Evolutionary conservation across 64 coral and sea anemone species (phyloP), one percentile per base, ranked within the genome.

Genomic region (Dendronephthya gigantea): DNA sequence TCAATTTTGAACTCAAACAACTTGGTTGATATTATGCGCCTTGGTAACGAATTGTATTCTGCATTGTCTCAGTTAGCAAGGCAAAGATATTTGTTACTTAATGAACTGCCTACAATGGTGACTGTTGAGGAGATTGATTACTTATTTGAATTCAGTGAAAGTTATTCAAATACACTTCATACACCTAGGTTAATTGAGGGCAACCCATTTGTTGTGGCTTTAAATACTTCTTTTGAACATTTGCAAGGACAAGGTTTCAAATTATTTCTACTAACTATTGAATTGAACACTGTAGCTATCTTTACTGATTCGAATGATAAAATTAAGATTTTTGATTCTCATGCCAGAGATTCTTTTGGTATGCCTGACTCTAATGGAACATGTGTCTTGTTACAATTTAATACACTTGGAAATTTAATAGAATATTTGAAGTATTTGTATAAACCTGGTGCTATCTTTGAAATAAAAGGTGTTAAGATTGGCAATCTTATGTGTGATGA

Each of bases 301-400:
- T 93, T 62, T 74, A 35, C n/a, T 83, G 48, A 4, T 47, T 12
- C 9, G 6, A 70, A 90, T 93, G 87, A 27, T 9, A 52, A 32
- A 85, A 41, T 69, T 72, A 90, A n/a, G n/a, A n/a, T n/a, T n/a
- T n/a, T n/a, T n/a, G n/a, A n/a, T 45, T 45, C 41, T 45, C 41
- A 45, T 90, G 89, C 89, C 31, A 12, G 51, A 82, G 48, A 91
- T 83, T 87, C 81, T 68, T 68, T 87, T 69, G 90, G 90, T 68
- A 48, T 91, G 38, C 25, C 34, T 45, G 43, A 83, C 72, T 74
- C 84, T 45, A 4, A 11, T 45, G 41, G 41, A 45, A 45, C 41
- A 45, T 4, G 41, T 45, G 41, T 45, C 4, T 45, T 45, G 41
- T 45, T 45, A 45, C 4, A 45, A 11, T 45, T 45, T 45, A 11